Evolutionary conservation across 2,797 vertebrate genomes (phyloP), one percentile per base, ranked within the genome.

Genomic region (Danio jaintianensis): DNA sequence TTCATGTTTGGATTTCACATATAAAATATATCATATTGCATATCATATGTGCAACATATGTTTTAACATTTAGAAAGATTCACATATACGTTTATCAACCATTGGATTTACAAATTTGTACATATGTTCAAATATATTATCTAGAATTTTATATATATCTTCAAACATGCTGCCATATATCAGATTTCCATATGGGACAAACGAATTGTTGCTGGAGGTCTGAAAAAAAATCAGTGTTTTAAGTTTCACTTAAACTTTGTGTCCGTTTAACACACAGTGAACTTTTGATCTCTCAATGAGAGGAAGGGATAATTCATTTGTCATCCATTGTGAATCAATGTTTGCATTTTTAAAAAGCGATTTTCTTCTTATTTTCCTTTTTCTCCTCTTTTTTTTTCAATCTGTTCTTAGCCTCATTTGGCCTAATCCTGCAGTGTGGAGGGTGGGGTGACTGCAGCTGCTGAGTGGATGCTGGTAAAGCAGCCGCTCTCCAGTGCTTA

Each of bases 321-420:
- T 84, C 81, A 80, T 79, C 77, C 75, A 84, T 82, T 85, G 78
- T 84, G 73, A 88, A 86, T 87, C 81, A 85, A 82, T 83, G 83
- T 86, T 87, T 81, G 69, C 55, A 78, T 84, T 85, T 85, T 85
- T 83, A 18, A 48, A 87, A 88, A 88, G 82, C 82, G 84, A 87
- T 87, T 88, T 87, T 86, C 84, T 86, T 87, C 85, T 85, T 85
- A 85, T 83, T 87, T 86, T 87, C 74, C 85, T 89, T 86, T 85
- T 82, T 61, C 79, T 80, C 61, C 81, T 62, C 20, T 77, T 80
- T 79, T 80, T 79, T 85, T 84, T 85, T 84, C 88, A 90, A 92
- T 89, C 90, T 90, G 89, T 89, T 89, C 90, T 92, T 92, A 92
- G 89, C 90, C 89, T 88, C 85, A 71, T 88, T 90, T 89, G 84